Evolutionary conservation across 2,888 invertebrate species (phyloP).

Genomic region (Melanostoma mellinum): DNA sequence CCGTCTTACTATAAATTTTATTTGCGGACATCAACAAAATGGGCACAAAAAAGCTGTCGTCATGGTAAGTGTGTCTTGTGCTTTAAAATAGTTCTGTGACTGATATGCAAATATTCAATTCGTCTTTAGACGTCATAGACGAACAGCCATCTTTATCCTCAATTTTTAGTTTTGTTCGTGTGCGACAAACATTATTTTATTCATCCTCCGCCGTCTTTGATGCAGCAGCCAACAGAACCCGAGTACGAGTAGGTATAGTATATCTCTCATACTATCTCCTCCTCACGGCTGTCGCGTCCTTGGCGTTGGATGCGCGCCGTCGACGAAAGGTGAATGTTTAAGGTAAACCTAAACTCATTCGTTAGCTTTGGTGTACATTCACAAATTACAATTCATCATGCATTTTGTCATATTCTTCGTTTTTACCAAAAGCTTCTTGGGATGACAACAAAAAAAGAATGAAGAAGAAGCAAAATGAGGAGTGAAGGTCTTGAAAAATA

Average conservation of each 20-base stretch:
- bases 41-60: constrained; percentile 22
- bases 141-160: constrained; percentile 27
- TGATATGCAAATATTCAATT: constrained; percentile 61
- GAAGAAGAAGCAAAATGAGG: not conserved
- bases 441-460: not conserved
- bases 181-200: constrained; percentile 33
- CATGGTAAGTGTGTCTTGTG: constrained; percentile 16
- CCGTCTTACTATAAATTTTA: not conserved
- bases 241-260: constrained; percentile 6
- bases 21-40: constrained; percentile 14
- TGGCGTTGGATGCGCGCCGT: too few relatives aligned
- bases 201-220: constrained; percentile 48
- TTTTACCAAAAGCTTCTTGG: constrained; percentile 53
- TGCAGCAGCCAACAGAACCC: not conserved
- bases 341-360: constrained; percentile 12
- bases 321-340: not conserved
- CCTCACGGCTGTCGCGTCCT: too few relatives aligned
- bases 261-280: not conserved
- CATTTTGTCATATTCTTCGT: constrained; percentile 66
- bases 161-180: constrained; percentile 15
- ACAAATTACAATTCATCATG: constrained; percentile 68
- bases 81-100: constrained; percentile 55
- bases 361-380: constrained; percentile 13
- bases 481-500: constrained; percentile 35
- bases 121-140: constrained; percentile 29